Base-by-base conservation (phyloP, 2,113 vertebrate species). In the Capra hircus region DNA sequence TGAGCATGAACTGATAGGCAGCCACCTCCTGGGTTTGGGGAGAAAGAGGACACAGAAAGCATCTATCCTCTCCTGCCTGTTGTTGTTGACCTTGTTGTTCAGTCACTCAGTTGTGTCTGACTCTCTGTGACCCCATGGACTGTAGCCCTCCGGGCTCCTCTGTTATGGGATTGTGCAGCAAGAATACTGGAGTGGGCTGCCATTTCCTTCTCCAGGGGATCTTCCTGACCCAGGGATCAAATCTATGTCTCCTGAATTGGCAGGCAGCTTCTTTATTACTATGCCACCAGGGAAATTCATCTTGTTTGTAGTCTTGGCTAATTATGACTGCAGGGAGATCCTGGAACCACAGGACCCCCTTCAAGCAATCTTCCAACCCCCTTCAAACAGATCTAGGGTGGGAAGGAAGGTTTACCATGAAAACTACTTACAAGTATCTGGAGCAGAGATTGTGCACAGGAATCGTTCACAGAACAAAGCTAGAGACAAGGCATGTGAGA, bases 271-370 rank as follows among this genome's bases (percentile, higher is more conserved):
- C 71, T 14, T 77, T 77, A 77, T 6, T 43, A 12, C 36, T 43
- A 4, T 25, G 36, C 36, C 71, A 43, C 23, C 40, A 43, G 12
- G 71, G 36, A 43, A 77, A 14, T 23, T 43, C 71, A 2, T 36
- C 14, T 19, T 3, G 3, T 6, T 23, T 50, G 16, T 2, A 17
- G 2, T 11, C 3, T 45, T 50, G 62, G 2, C 12, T 83, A 8
- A 25, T 16, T 21, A 19, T 28, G 33, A 19, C 15, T 59, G 19
- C n/a, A 48, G 27, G 23, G 50, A 45, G 43, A 90, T 3, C 3
- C 50, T 28, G 15, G 12, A 30, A 9, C 30, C 27, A 1, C 77
- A 40, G 40, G 9, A 6, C 8, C 30, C 14, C 23, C 45, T 77
- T n/a, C 33, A 25, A 43, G 10, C 8, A 17, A 45, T 17, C 12